Evolutionary conservation across 1,140 invertebrate species (phyloP), one percentile per base, ranked within the genome.

Genomic region (Anthonomus grandis): DNA sequence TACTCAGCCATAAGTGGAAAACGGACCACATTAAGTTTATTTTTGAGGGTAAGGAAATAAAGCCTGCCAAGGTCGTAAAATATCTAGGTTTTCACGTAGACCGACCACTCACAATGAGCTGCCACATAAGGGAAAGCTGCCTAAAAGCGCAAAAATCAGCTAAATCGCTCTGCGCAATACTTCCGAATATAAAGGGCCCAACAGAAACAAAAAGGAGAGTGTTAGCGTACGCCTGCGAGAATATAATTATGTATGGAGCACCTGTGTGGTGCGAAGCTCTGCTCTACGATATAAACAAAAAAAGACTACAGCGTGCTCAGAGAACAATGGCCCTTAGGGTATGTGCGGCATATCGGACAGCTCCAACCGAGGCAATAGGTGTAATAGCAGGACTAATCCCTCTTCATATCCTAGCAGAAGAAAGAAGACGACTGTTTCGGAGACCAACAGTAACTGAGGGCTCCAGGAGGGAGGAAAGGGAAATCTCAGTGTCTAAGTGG

Each of bases 401-500:
- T 2, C 61, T 69, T 4, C 56, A 65, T 8, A 57, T 64, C 1
- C 18, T 64, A 17, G 61, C 51, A 10, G 47, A 57, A 19, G 61
- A 66, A 38, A 44, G n/a, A n/a, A n/a, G n/a, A n/a, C n/a, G n/a
- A n/a, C n/a, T n/a, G n/a, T n/a, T n/a, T n/a, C n/a, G 24, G n/a
- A 49, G 13, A 9, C 6, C 31, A 13, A 21, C 15, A 21, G 15
- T 5, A 44, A 22, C 5, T n/a, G 22, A 27, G 4, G 38, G 18
- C 12, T 15, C 8, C 4, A 50, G 25, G 9, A 51, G 15, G 17
- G 18, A 22, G 53, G 46, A 6, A 1, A 15, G 24, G n/a, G 24
- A 34, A 19, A 44, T 23, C 10, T 21, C 31, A 38, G 37, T 31
- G 23, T 17, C 10, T 17, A 17, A 37, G 13, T 54, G 54, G 54